Base-by-base conservation (phyloP, 2,888 invertebrate species). In the Zelleria hepariella region DNA sequence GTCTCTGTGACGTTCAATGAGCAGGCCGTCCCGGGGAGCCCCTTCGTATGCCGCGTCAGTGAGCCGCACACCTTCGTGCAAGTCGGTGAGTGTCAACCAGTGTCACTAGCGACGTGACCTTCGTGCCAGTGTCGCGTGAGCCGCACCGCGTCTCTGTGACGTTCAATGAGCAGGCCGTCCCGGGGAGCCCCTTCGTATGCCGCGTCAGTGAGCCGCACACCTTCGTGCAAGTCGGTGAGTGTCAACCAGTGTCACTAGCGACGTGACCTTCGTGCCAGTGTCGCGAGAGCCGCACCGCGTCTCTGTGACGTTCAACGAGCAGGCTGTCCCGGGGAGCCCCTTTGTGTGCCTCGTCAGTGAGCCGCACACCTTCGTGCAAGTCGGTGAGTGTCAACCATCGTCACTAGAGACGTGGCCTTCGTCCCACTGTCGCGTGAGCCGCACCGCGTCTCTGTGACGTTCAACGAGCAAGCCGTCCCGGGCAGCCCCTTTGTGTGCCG, bases 1-100 rank as follows among this genome's bases (percentile, higher is more conserved):
- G 96, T 98, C 15, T 97, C 96, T 62, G 97, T 98, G 64, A 96
- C 96, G 0, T 98, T 98, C 82, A 98, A 98, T 74, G 97, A 97
- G 70, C 96, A 96, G 72, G 91, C 95, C 26, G 96, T 97, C 2
- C 94, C 95, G 60, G 96, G 96, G 24, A 96, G 95, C 78, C 97
- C 97, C 8, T 97, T 97, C 86, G 94, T 95, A 66, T 96, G 97
- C 59, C 91, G 93, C 58, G 92, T 93, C 61, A 91, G 89, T 67
- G 94, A 94, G 72, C 92, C 92, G 0, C 92, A 93, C 7, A 93
- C 94, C 62, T 93, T 92, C 73, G 90, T 95, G 57, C 95, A 95
- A 72, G 92, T 94, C 47, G 93, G 92, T 78, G 72, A 81, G 67
- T 82, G 77, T 59, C 8, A 5, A 20, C n/a, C n/a, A n/a, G n/a